These are phyloP conservation scores for Aphelocoma coerulescens DNA, from an alignment of 2,113 vertebrate species.

Conservation along the genomic window DNA sequence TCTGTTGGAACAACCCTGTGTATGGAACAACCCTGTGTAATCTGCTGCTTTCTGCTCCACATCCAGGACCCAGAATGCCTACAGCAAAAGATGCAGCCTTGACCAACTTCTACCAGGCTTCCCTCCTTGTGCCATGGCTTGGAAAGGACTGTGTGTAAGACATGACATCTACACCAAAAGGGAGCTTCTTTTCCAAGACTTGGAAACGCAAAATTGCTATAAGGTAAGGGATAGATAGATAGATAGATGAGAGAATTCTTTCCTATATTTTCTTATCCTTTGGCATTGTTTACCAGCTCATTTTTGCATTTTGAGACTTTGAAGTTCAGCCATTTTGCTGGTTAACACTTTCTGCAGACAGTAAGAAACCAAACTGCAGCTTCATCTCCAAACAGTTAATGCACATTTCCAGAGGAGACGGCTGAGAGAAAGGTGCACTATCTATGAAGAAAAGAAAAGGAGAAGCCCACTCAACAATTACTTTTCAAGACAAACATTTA, in stretches of 20 bases:
- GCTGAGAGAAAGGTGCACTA: neutral
- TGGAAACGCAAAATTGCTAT: neutral
- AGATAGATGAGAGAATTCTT: neutral
- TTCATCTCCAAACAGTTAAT: neutral
- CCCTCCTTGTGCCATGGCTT: neutral
- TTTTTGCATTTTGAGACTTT: neutral
- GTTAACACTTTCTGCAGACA: neutral
- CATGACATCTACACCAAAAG: neutral
- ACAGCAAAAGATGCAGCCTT: neutral
- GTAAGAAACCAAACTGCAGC: neutral
- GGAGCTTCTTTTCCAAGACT: neutral
- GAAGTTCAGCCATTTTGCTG: neutral
- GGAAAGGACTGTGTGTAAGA: neutral
- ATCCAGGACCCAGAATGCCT: neutral
- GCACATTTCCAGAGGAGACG: neutral
- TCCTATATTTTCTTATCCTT: neutral
- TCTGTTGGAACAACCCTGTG: neutral
- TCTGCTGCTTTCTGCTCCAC: neutral
- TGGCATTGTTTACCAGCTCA: neutral
- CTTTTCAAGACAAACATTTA: constrained; percentile 51
- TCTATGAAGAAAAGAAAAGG: neutral
- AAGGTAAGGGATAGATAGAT: neutral
- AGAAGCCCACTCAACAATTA: constrained; percentile 39
- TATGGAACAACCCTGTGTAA: neutral
- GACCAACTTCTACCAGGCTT: neutral